Evolutionary conservation across 2,797 vertebrate genomes (phyloP).

Genomic region (Falco naumanni): DNA sequence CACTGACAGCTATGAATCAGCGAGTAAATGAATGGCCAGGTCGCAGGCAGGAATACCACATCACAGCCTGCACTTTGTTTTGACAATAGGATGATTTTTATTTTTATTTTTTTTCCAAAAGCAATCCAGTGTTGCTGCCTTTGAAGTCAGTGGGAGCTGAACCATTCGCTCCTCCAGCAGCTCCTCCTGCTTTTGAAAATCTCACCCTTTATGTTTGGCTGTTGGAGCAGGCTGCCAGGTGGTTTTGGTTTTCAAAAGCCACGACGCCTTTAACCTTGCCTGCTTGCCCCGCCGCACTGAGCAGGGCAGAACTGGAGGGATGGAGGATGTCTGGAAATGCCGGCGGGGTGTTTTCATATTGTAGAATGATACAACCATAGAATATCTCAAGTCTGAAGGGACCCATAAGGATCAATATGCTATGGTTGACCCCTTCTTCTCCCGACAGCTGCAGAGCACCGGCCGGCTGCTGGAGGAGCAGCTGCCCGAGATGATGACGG

Average conservation of each 20-base stretch:
- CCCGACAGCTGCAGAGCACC: slow-evolving; percentile 90
- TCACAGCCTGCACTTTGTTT: slow-evolving; percentile 58
- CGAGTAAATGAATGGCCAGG: slow-evolving; percentile 12
- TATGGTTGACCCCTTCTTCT: slow-evolving; percentile 10
- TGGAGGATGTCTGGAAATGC: background rate
- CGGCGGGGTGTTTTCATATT: accelerated
- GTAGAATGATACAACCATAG: background rate
- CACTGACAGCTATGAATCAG: slow-evolving; percentile 55
- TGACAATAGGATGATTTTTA: slow-evolving; percentile 40
- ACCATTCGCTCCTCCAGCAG: background rate
- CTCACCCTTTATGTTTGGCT: background rate
- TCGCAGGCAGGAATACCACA: slow-evolving; percentile 37
- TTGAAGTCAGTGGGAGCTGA: slow-evolving; percentile 50
- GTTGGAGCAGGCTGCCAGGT: background rate
- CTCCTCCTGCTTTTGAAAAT: background rate
- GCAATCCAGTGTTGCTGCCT: background rate
- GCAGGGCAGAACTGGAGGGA: background rate
- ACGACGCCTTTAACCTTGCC: background rate
- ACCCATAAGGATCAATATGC: background rate
- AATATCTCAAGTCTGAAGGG: background rate
- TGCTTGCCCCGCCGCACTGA: background rate
- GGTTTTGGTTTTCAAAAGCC: slow-evolving; percentile 5
- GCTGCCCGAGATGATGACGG: slow-evolving; percentile 97
- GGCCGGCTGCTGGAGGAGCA: slow-evolving; percentile 95
- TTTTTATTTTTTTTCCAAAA: background rate